Base-by-base conservation (phyloP, 1,140 invertebrate genomes). In the Bombyx mandarina region DNA sequence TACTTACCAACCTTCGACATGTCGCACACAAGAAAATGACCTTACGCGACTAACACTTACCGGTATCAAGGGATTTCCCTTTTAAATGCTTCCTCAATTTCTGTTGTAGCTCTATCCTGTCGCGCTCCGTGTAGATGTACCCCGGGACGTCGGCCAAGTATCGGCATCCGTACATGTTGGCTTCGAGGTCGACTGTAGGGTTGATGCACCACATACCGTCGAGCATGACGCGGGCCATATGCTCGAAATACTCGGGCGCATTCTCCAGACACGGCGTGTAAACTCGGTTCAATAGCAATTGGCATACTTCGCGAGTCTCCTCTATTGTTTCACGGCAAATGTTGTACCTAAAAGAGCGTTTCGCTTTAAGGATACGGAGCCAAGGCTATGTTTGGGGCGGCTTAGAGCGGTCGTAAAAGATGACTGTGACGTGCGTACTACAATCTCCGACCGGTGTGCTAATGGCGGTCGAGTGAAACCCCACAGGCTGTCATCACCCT, bases 301-400 rank as follows among this genome's bases (percentile, higher is more conserved):
- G 63, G 49, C 86, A 89, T 1, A 88, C 77, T 66, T 82, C 65
- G 7, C 66, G 73, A 0, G 89, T 89, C 57, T 89, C 88, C 6
- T 83, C 71, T 0, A 82, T 49, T 18, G 75, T 83, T 8, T 79
- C 79, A 6, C 83, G 73, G 62, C 87, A 89, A 8, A 93, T 73
- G 67, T 93, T 93, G 73, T 90, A 92, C 54, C 89, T 90, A 76
- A 26, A 69, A 58, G 42, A 9, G 1, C 4, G 26, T 3, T 35
- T 35, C 2, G 26, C 26, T 35, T 2, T 35, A 2, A 35, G 26
- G 2, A 35, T 3, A 35, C 26, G 26, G 26, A 35, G 26, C 4
- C 26, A 35, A 2, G 26, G 26, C 4, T 35, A 35, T 35, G 0
- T 35, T 2, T 2, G 2, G 26, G 26, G 26, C 26, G 2, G 26